Percentiles rank a stretch among this genome's conserved stretches.
These are phyloP conservation scores for Scopus umbretta DNA, from an alignment of 2,113 vertebrate species.

Conservation along the genomic window DNA sequence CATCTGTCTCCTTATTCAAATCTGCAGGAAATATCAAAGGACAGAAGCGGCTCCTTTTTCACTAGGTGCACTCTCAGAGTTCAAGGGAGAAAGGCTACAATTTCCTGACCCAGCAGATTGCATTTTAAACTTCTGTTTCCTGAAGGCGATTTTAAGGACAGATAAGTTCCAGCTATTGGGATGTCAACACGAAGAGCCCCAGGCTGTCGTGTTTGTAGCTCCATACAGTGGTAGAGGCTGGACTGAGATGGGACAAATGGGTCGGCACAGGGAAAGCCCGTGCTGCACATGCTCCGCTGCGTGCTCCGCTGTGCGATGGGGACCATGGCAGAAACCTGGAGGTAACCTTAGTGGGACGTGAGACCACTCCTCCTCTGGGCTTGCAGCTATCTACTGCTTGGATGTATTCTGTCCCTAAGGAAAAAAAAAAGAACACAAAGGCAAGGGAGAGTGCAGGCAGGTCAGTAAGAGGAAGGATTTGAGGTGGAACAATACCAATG, in stretches of 20 bases:
- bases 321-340: neutral
- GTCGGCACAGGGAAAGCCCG: neutral
- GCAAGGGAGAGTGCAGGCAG: neutral
- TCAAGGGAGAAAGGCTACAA: constrained; percentile 35
- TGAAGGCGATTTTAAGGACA: neutral
- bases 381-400: neutral
- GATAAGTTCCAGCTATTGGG: neutral
- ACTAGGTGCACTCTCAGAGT: neutral
- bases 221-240: neutral
- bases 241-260: fast-evolving
- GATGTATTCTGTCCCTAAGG: neutral
- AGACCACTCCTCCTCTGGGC: neutral
- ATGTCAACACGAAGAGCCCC: neutral
- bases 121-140: constrained; percentile 15
- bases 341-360: neutral
- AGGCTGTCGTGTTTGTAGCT: neutral
- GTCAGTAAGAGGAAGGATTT: neutral
- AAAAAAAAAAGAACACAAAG: neutral
- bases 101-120: neutral
- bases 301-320: neutral
- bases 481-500: neutral
- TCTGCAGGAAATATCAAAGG: constrained; percentile 22
- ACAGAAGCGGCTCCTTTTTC: neutral
- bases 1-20: constrained; percentile 23
- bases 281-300: neutral